These are phyloP conservation scores for Ryuthela nishihirai DNA, from an alignment of 2,888 invertebrate genomes.

Conservation along the genomic window DNA sequence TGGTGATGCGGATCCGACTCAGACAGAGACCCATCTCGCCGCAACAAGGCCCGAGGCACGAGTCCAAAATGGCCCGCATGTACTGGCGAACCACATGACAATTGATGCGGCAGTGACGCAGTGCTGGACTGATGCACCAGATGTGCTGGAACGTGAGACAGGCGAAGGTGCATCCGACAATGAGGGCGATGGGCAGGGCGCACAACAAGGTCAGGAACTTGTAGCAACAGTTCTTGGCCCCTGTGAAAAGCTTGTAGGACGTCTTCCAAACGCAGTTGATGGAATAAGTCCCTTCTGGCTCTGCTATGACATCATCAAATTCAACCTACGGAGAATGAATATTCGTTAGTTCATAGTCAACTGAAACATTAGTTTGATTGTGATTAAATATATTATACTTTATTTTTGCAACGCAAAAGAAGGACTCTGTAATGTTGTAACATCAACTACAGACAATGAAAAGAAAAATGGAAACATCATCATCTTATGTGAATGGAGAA, in stretches of 20 bases:
- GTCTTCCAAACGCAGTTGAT: conserved; percentile 69
- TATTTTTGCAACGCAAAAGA: too few relatives aligned
- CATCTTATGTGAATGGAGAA: too few relatives aligned
- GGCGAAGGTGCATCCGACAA: conserved; percentile 65
- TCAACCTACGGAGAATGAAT: conserved; percentile 57
- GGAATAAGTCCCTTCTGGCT: conserved; percentile 65
- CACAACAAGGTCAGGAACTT: conserved; percentile 63
- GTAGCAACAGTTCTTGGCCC: conserved; percentile 66
- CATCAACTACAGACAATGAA: too few relatives aligned
- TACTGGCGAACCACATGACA: conserved; percentile 61
- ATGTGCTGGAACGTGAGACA: conserved; percentile 70
- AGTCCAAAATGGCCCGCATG: conserved; percentile 59
- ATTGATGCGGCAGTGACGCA: conserved; percentile 64
- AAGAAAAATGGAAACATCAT: too few relatives aligned
- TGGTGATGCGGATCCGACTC: conserved; percentile 39
- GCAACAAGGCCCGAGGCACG: conserved; percentile 60
- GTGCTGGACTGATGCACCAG: conserved; percentile 67
- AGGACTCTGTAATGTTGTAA: too few relatives aligned
- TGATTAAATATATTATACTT: too few relatives aligned
- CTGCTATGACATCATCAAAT: conserved; percentile 68
- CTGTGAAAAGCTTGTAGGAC: conserved; percentile 62
- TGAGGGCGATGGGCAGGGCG: conserved; percentile 65
- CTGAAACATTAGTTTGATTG: too few relatives aligned
- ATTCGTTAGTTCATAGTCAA: too few relatives aligned
- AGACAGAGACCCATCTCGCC: conserved; percentile 62